Conservation (phyloP, 2,113 vertebrate species). For the Mionectes macconnelli region DNA sequence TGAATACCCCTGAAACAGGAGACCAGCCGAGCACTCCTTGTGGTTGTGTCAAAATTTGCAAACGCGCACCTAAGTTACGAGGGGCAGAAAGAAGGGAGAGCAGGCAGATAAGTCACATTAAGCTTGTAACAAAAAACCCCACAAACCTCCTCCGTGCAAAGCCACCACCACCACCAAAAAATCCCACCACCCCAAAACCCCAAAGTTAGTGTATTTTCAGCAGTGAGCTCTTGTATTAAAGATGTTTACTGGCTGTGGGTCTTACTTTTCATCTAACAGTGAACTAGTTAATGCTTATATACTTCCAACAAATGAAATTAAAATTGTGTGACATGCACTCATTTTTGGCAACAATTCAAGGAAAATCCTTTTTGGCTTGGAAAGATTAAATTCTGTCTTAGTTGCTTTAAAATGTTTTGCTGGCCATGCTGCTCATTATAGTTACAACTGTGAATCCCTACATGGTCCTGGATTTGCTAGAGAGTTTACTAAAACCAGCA, state of each 20-base stretch:
- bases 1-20: not conserved
- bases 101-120: not conserved
- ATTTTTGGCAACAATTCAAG: conserved; percentile 1
- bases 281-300: not conserved
- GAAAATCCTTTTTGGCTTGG: not conserved
- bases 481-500: not conserved
- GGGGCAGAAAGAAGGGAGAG: not conserved
- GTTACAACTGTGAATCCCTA: not conserved
- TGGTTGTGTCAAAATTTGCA: not conserved
- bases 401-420: not conserved
- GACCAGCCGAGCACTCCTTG: not conserved
- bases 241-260: not conserved
- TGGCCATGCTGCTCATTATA: not conserved
- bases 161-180: not conserved
- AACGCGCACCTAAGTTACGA: not conserved
- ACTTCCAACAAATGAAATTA: not conserved
- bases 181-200: rapidly evolving
- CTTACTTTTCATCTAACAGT: not conserved
- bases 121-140: not conserved
- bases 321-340: not conserved
- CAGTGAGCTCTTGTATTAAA: not conserved
- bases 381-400: conserved; percentile 20
- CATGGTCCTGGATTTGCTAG: not conserved
- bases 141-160: not conserved
- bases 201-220: not conserved